phyloP scores from a whole-genome alignment of 2,888 invertebrate genomes.

The Synergus itoensis region DNA sequence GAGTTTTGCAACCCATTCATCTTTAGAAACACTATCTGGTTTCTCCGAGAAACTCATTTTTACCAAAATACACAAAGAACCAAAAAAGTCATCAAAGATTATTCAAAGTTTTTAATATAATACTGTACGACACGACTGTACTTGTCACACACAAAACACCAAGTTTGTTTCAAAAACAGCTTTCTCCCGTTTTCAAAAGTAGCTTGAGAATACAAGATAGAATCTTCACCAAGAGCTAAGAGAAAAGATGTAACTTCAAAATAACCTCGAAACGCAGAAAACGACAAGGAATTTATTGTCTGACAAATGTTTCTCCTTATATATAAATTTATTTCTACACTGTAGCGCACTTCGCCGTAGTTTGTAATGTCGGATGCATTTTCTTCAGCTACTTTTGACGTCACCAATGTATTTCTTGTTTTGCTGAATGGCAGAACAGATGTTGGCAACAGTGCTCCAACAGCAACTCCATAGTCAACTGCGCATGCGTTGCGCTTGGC shows the following conservation, averaged over 20 bases:
- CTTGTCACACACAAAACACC: not conserved
- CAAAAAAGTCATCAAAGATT: constrained; percentile 8
- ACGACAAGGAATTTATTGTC: not conserved
- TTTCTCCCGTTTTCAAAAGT: not conserved
- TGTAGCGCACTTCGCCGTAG: too few relatives aligned
- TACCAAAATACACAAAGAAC: not conserved
- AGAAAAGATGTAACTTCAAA: not conserved
- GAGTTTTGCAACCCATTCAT: constrained; percentile 87
- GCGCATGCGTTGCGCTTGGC: too few relatives aligned
- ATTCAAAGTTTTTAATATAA: not conserved
- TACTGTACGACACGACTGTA: not conserved
- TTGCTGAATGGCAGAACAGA: too few relatives aligned
- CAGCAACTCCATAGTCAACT: too few relatives aligned
- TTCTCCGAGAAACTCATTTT: constrained; percentile 80
- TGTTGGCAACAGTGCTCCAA: too few relatives aligned
- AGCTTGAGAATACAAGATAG: not conserved
- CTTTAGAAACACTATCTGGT: constrained; percentile 80
- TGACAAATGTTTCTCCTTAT: not conserved
- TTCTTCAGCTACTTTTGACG: too few relatives aligned
- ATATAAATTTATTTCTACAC: too few relatives aligned
- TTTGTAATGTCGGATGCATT: too few relatives aligned
- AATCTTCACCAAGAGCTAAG: not conserved
- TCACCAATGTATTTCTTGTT: too few relatives aligned
- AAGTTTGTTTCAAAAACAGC: not conserved
- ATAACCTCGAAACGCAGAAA: not conserved